Evolutionary conservation across 35 echinoderm and acorn worm genomes (phyloP), one percentile per base, ranked within the genome.

Genomic region (Apostichopus parvimensis): DNA sequence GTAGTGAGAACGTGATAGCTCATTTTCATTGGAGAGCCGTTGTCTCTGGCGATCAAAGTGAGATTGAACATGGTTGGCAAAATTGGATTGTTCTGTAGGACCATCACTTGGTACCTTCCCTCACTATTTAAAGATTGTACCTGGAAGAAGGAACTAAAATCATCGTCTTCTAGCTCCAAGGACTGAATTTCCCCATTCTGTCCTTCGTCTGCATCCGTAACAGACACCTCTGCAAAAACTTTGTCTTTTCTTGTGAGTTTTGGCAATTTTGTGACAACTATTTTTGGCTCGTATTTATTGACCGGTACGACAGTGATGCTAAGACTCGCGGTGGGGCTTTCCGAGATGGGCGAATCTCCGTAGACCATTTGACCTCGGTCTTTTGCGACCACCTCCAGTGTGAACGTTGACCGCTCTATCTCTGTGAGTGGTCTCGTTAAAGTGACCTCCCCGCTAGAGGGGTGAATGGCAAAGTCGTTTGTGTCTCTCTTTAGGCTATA

Each of bases 401-500:
- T 76, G 68, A 96, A 94, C 17, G 73, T 28, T 7, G 77, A 45
- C 21, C 72, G 17, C 11, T 91, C 91, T 53, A 77, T 54, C 55
- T 96, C 86, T 78, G 92, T 64, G 60, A 99, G 83, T 15, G 95
- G 93, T 90, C 93, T 94, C 12, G 97, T 99, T 14, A 99, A 77
- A 8, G 95, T 94, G 8, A 99, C 95, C 11, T 94, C 95, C 14
- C 97, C 97, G 91, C 95, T 99, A 53, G 97, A 96, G 13, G 97
- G 95, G 77, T 99, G 97, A n/a, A 99, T 99, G 21, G 95, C 97
- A 96, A 99, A 99, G 45, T 80, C 26, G 72, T 96, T 88, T 54
- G 95, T 94, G 21, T 91, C 65, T 79, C 86, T 80, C 26, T 93
- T 91, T 59, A 99, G 94, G 80, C 95, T 95, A 70, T 99, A 99